Evolutionary conservation across 2,888 invertebrate genomes (phyloP).

Genomic region (Polyommatus icarus): DNA sequence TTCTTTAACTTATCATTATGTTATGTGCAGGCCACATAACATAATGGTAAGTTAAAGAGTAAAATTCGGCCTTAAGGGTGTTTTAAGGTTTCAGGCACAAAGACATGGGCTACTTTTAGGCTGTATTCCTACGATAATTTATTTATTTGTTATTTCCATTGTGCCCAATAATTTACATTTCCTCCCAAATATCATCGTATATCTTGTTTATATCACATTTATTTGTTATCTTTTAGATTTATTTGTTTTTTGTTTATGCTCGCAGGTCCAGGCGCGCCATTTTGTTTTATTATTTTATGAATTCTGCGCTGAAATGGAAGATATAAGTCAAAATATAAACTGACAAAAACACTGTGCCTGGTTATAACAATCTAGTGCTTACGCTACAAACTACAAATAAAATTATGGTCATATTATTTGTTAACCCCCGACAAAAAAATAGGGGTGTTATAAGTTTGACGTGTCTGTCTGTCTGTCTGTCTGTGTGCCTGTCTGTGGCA

Average conservation of each 20-base stretch:
- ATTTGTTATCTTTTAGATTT: conserved; percentile 5
- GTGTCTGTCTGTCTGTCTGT: no score
- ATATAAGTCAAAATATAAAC: neutral
- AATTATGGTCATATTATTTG: no score
- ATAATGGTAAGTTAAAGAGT: neutral
- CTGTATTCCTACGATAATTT: no score
- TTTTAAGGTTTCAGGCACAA: neutral
- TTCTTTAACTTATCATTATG: no score
- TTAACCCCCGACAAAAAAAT: no score
- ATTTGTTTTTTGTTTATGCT: conserved; percentile 4
- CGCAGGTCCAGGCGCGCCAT: conserved; percentile 7
- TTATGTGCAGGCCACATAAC: neutral
- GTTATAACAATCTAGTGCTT: neutral
- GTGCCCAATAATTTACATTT: neutral
- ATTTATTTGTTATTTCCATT: neutral
- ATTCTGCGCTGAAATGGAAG: neutral
- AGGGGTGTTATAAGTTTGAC: no score
- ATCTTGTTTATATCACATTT: neutral
- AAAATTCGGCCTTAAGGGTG: neutral
- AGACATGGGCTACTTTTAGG: no score
- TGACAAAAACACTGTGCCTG: neutral
- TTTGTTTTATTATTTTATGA: conserved; percentile 16
- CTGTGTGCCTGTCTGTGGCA: no score
- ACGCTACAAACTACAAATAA: no score
- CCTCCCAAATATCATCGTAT: neutral